Conservation (phyloP, 2,888 invertebrate species). For the Drosophila multiciliata region DNA sequence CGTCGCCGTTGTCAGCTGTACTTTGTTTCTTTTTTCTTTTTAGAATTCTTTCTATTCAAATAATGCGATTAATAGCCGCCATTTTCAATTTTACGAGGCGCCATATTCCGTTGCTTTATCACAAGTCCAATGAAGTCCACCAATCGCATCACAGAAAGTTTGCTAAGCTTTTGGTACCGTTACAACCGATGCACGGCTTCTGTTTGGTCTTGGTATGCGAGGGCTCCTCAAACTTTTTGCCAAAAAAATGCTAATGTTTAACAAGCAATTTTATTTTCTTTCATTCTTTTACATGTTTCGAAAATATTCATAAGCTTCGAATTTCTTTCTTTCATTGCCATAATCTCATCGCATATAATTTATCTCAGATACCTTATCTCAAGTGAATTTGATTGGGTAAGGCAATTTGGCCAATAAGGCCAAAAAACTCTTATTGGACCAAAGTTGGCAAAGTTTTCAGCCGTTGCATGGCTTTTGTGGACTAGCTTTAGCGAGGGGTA, state of each 20-base stretch:
- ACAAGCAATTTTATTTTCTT: neutral
- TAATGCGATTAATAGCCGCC: conserved; percentile 20
- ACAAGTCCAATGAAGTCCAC: neutral
- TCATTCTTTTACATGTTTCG: neutral
- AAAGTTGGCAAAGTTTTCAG: neutral
- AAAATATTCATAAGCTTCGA: neutral
- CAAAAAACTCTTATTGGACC: neutral
- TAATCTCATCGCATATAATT: neutral
- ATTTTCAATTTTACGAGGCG: neutral
- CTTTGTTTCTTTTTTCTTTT: neutral
- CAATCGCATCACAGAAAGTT: conserved; percentile 8
- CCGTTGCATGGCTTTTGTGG: neutral
- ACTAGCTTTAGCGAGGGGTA: neutral
- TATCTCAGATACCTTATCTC: neutral
- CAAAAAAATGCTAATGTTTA: neutral
- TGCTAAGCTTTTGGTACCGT: conserved; percentile 22
- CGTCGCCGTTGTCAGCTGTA: conserved; percentile 33
- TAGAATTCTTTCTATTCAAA: neutral
- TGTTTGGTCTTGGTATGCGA: neutral
- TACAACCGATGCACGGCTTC: conserved; percentile 5
- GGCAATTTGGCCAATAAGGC: neutral
- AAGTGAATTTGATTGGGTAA: neutral
- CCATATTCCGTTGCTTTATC: neutral
- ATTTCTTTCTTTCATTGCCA: neutral
- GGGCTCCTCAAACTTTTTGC: neutral